Conservation (phyloP, 2,797 vertebrate species). For the Pseudocheirus occidentalis region DNA sequence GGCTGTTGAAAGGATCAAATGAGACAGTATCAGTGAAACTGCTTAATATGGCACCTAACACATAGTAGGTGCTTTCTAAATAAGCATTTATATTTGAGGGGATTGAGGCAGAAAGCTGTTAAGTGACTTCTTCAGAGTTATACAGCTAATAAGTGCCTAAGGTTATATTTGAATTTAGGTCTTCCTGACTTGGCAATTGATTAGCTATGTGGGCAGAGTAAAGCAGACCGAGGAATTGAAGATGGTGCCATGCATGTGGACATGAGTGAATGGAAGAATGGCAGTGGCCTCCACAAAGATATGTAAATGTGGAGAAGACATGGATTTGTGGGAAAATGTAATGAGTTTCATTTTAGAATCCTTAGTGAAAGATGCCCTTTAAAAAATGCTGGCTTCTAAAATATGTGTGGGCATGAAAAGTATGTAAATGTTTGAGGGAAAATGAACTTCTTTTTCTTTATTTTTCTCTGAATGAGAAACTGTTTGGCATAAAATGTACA, state of each 20-base stretch:
- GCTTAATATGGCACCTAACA: background rate
- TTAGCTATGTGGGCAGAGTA: background rate
- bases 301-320: background rate
- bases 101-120: background rate
- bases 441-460: background rate
- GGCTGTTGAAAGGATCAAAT: background rate
- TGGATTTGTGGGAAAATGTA: background rate
- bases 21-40: background rate
- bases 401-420: constrained; percentile 11
- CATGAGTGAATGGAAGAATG: background rate
- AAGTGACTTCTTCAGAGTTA: background rate
- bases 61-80: background rate
- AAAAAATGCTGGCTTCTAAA: constrained; percentile 30
- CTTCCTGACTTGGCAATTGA: background rate
- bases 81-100: background rate
- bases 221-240: background rate
- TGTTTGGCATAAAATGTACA: background rate
- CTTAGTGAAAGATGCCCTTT: constrained; percentile 32
- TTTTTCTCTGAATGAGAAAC: background rate
- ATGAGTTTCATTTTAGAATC: constrained; percentile 13
- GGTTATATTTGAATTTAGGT: background rate
- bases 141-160: background rate
- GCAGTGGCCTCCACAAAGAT: background rate
- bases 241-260: background rate
- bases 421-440: background rate